Evolutionary conservation across 2,113 vertebrate species (phyloP), one percentile per base, ranked within the genome.

Genomic region (Erpornis zantholeuca): DNA sequence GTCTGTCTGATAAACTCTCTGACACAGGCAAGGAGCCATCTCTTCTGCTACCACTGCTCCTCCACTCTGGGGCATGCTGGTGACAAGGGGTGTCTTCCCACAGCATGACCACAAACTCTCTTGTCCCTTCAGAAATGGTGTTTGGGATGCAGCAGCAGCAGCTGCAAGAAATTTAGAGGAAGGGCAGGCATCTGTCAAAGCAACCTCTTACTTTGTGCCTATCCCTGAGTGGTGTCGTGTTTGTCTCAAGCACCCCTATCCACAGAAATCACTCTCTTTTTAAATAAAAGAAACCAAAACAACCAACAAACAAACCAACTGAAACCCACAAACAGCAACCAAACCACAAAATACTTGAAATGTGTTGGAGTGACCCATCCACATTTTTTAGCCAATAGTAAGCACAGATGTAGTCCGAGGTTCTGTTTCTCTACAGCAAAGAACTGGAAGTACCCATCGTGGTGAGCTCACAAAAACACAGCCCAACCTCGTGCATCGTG

Each of bases 401-500:
- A 56, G 57, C 14, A 61, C 27, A 68, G 31, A 52, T 45, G 29
- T 54, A 22, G 23, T 57, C 36, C 3, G 4, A 31, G 15, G 11
- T 80, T 42, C 8, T 1, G 0, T 65, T 82, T 66, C 38, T 49
- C 21, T 65, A 0, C 29, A 42, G 11, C 42, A n/a, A 31, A 25
- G n/a, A 79, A 42, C 47, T 60, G 65, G 31, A 35, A 10, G 7
- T n/a, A 5, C 7, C 9, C 56, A 17, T 10, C 0, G 0, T 40
- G 47, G 12, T 27, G 33, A 96, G 31, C 31, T 28, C 82, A 52
- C 16, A 76, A 52, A 75, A 85, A 50, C 35, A 3, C 15, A 35
- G 4, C 18, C 19, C 40, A 65, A 31, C 19, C 5, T 80, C 2
- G 1, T 35, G 28, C 17, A 57, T 36, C 1, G 0, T n/a, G 15